Evolutionary conservation across 2,797 vertebrate genomes (phyloP), one percentile per base, ranked within the genome.

Genomic region (Lagocephalus sceleratus): DNA sequence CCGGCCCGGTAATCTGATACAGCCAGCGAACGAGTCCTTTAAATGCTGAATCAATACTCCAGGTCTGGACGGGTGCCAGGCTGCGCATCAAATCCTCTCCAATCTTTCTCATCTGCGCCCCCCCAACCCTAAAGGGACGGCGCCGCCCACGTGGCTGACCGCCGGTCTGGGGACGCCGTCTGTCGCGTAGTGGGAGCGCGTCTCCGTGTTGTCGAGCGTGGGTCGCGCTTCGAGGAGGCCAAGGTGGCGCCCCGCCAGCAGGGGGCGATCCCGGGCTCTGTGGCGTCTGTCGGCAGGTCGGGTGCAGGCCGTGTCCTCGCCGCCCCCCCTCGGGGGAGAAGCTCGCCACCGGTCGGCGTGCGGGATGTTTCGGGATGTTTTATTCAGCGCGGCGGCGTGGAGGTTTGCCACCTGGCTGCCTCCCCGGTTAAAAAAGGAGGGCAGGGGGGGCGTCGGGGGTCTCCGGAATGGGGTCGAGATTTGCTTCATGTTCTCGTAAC

Each of bases 351-450:
- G 84, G 84, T 81, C 81, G 63, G 62, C 57, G 71, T 83, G 81
- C 79, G 78, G 71, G 77, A 79, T 81, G 82, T 84, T 83, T 84
- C 79, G 78, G 71, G 77, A 79, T 81, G 82, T 84, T 83, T 84
- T 77, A 76, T 85, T 85, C 78, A 78, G 62, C 70, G 64, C 79
- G 83, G 75, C 81, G 78, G 76, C 29, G 50, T 78, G 73, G 81
- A 65, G 83, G 65, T 77, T 63, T 66, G 73, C 81, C 81, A 80
- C 71, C 81, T 81, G 75, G 73, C 51, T 68, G 66, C 76, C 61
- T 76, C 58, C 62, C 69, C 60, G 44, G 57, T 64, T 41, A 63
- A 56, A 26, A 51, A 1, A 45, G 25, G 39, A 21, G 22, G 8
- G 14, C 14, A 8, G 12, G 40, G 8, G 8, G 61, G 1, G 51